These are phyloP conservation scores for Quadroppia sp. DNA, from an alignment of 2,888 invertebrate species.

Conservation along the genomic window DNA sequence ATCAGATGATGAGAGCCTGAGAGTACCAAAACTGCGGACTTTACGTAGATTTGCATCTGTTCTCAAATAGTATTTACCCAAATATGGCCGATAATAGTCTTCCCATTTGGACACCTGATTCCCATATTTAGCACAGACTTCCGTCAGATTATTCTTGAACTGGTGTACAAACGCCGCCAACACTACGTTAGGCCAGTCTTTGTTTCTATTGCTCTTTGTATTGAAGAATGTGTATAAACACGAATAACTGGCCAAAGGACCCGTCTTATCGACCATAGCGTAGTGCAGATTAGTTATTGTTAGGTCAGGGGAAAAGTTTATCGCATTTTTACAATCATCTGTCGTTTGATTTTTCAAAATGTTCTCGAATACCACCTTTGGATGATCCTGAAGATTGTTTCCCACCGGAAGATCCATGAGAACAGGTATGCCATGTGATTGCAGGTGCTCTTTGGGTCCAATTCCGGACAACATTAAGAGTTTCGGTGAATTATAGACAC, in stretches of 20 bases:
- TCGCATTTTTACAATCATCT: too few species aligned
- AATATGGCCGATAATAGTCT: not conserved
- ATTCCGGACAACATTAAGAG: slow-evolving; percentile 87
- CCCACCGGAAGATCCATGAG: slow-evolving; percentile 35
- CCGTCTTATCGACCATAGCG: not conserved
- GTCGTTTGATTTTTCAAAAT: not conserved
- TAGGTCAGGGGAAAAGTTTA: not conserved
- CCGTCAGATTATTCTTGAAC: too few species aligned
- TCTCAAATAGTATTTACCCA: not conserved
- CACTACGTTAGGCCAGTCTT: not conserved
- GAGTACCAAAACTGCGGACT: not conserved
- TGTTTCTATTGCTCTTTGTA: slow-evolving; percentile 4
- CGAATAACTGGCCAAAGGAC: slow-evolving; percentile 10
- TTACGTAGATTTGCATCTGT: not conserved
- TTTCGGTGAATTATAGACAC: slow-evolving; percentile 66
- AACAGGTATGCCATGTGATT: slow-evolving; percentile 58
- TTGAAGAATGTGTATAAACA: not conserved
- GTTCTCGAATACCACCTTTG: not conserved
- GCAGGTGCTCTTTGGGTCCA: slow-evolving; percentile 61
- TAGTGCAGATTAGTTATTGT: not conserved
- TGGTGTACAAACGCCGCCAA: too few species aligned
- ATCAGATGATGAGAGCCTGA: not conserved
- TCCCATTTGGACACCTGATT: not conserved
- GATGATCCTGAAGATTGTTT: slow-evolving; percentile 39
- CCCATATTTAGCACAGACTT: too few species aligned